phyloP scores from a whole-genome alignment of 2,888 invertebrate species.

The Hedychridium roseum region DNA sequence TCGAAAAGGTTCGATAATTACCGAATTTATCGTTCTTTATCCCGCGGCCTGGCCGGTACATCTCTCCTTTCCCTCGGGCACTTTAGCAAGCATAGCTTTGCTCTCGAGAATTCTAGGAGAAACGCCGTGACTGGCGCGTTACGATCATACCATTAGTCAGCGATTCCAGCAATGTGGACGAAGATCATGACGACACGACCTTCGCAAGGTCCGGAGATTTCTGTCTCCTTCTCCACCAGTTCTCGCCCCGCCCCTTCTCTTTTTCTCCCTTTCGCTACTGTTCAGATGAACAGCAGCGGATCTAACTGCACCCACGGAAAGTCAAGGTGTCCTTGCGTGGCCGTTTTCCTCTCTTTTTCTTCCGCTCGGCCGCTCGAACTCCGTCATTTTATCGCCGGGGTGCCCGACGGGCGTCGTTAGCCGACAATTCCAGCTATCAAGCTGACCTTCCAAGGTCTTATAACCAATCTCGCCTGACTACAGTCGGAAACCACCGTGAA shows the following conservation, averaged over 20 bases:
- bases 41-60: slow-evolving; percentile 13
- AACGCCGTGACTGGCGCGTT: slow-evolving; percentile 30
- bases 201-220: slow-evolving; percentile 34
- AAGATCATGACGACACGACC: slow-evolving; percentile 34
- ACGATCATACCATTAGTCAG: slow-evolving; percentile 59
- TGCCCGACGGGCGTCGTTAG: no score
- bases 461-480: no score
- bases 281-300: slow-evolving; percentile 17
- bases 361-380: no score
- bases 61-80: slow-evolving; percentile 15
- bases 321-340: no score
- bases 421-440: slow-evolving; percentile 5
- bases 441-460: no score
- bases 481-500: no score
- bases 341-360: background rate
- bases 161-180: slow-evolving; percentile 51
- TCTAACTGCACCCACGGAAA: slow-evolving; percentile 17
- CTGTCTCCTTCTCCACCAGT: no score
- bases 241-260: no score
- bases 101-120: slow-evolving; percentile 41
- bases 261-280: no score
- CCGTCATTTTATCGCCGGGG: no score
- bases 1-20: slow-evolving; percentile 47
- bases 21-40: slow-evolving; percentile 27
- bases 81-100: slow-evolving; percentile 17